Evolutionary conservation across 1,140 invertebrate genomes (phyloP).

Genomic region (Hermetia illucens): DNA sequence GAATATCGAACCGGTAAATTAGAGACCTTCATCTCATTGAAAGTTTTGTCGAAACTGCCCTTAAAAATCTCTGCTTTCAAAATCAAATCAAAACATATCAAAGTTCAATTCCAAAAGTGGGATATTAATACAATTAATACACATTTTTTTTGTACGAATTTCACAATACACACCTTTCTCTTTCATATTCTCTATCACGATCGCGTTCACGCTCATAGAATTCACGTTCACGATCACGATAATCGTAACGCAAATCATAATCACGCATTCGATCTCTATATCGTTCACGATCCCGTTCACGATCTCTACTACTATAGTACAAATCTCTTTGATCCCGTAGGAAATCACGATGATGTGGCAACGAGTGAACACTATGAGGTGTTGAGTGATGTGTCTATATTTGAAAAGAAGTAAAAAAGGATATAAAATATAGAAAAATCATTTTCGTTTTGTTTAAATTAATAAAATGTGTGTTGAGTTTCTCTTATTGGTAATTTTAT

Average conservation of each 20-base stretch:
- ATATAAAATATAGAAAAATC: no score
- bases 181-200: constrained; percentile 20
- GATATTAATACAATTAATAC: background rate
- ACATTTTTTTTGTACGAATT: background rate
- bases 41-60: no score
- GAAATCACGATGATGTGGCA: constrained; percentile 29
- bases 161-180: constrained; percentile 22
- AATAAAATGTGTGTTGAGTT: no score
- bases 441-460: no score
- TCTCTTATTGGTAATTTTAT: no score
- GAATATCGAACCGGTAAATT: no score
- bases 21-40: no score
- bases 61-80: no score
- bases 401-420: no score
- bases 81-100: background rate
- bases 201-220: constrained; percentile 26
- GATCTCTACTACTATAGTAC: constrained; percentile 30
- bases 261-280: constrained; percentile 20
- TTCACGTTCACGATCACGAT: constrained; percentile 27
- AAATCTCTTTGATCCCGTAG: constrained; percentile 28
- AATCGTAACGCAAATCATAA: constrained; percentile 27
- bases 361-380: constrained; percentile 33
- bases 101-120: background rate
- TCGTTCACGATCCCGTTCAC: constrained; percentile 30
- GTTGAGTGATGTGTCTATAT: constrained; percentile 30